Evolutionary conservation across 2,888 invertebrate species (phyloP).

Genomic region (Acleris cristana): DNA sequence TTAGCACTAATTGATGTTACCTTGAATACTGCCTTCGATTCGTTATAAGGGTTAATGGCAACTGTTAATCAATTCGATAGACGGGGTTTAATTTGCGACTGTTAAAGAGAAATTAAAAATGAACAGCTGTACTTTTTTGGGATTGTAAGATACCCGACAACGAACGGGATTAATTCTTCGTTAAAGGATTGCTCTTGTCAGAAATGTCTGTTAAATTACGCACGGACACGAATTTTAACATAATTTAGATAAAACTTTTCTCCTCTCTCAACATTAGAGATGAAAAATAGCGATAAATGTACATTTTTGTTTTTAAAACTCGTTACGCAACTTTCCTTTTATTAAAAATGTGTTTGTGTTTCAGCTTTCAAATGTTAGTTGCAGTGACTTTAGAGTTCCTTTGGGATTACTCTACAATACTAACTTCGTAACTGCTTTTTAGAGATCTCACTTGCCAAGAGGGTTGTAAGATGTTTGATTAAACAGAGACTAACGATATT

Average conservation of each 20-base stretch:
- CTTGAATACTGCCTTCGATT: conserved; percentile 30
- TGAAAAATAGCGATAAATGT: too few species aligned
- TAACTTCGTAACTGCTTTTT: too few species aligned
- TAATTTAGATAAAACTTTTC: too few species aligned
- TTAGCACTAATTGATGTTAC: conserved; percentile 37
- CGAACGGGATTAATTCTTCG: conserved; percentile 23
- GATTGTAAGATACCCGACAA: conserved; percentile 34
- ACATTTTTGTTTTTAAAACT: too few species aligned
- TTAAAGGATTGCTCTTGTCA: conserved; percentile 17
- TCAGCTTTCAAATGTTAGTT: conserved; percentile 17
- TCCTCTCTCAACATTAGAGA: too few species aligned
- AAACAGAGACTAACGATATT: neutral
- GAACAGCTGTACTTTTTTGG: conserved; percentile 35
- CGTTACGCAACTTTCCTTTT: too few species aligned
- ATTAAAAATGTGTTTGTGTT: neutral
- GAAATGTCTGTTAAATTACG: conserved; percentile 7
- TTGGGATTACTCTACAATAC: too few species aligned
- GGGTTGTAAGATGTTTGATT: too few species aligned
- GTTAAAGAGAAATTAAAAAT: conserved; percentile 35
- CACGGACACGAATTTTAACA: too few species aligned
- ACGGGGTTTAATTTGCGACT: conserved; percentile 26
- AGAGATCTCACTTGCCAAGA: too few species aligned
- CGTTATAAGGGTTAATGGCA: conserved; percentile 29
- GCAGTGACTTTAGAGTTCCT: conserved; percentile 17
- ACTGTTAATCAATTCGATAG: conserved; percentile 35